Percentiles rank a stretch among this genome's conserved stretches.
Conservation (phyloP, 2,888 invertebrate species). For the Idaea dimidiata region DNA sequence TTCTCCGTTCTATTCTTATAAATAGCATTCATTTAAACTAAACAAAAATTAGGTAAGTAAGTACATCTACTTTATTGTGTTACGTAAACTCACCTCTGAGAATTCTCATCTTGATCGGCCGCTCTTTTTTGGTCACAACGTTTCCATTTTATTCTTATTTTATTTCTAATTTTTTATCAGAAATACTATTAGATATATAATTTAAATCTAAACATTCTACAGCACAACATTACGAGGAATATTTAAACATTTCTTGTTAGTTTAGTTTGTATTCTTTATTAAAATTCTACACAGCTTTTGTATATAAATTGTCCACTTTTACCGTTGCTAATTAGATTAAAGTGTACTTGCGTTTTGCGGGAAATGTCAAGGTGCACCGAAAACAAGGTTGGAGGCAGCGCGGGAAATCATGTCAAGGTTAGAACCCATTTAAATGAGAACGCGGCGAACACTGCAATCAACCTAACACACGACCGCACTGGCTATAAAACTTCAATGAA, state of each 20-base stretch:
- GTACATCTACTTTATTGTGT: conserved; percentile 1
- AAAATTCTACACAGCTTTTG: not conserved
- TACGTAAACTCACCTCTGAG: conserved; percentile 53
- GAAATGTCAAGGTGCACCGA: conserved; percentile 71
- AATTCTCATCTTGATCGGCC: conserved; percentile 59
- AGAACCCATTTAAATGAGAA: conserved; percentile 52
- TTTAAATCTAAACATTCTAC: not conserved
- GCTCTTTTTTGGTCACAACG: conserved; percentile 50
- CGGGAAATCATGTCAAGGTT: conserved; percentile 79
- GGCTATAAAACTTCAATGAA: conserved; percentile 35
- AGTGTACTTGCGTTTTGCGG: conserved; percentile 56
- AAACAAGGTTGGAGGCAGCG: conserved; percentile 71
- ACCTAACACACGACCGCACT: conserved; percentile 40
- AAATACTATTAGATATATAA: not conserved
- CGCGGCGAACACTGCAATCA: conserved; percentile 60
- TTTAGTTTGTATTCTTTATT: not conserved
- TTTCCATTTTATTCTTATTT: conserved; percentile 43
- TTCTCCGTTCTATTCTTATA: too few relatives aligned
- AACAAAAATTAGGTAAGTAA: not conserved
- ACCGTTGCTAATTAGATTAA: conserved; percentile 52
- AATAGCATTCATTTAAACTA: not conserved
- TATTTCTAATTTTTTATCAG: not conserved
- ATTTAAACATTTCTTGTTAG: not conserved
- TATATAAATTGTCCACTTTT: conserved; percentile 14
- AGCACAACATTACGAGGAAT: not conserved